Conservation (phyloP, 2,888 invertebrate genomes). For the Hypomecis atomaria region DNA sequence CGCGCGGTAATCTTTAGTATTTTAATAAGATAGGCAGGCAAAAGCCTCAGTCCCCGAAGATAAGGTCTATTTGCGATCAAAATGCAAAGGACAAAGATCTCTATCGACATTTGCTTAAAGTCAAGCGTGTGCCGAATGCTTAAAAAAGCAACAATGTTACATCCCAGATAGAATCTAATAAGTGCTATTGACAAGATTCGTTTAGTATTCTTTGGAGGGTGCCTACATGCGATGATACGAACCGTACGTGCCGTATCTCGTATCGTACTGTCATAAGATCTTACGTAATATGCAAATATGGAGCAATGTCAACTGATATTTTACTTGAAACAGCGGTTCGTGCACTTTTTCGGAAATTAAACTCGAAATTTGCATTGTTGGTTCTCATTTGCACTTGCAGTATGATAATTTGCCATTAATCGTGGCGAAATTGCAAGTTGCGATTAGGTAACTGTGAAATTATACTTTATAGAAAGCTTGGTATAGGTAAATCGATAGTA, state of each 20-base stretch:
- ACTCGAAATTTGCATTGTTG: no score
- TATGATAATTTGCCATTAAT: no score
- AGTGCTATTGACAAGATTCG: constrained; percentile 37
- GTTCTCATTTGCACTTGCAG: neutral
- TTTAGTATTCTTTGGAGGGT: constrained; percentile 49
- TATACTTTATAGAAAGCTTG: no score
- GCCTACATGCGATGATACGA: constrained; percentile 24
- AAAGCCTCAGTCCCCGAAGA: constrained; percentile 15
- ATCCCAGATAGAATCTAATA: constrained; percentile 50
- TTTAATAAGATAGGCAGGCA: constrained; percentile 4
- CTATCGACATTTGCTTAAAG: constrained; percentile 36
- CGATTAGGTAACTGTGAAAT: neutral
- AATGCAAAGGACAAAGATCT: constrained; percentile 36
- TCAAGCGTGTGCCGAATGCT: constrained; percentile 31
- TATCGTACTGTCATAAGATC: constrained; percentile 41
- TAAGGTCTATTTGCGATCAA: constrained; percentile 36
- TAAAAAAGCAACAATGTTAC: constrained; percentile 33
- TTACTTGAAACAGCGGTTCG: neutral
- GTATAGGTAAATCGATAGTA: no score
- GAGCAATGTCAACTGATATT: neutral
- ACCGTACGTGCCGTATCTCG: constrained; percentile 45
- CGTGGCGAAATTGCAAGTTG: neutral
- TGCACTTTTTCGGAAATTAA: neutral
- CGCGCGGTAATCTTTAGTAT: neutral
- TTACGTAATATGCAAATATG: constrained; percentile 30